phyloP scores from a whole-genome alignment of 2,888 invertebrate genomes.

The Apocheima hispidaria region DNA sequence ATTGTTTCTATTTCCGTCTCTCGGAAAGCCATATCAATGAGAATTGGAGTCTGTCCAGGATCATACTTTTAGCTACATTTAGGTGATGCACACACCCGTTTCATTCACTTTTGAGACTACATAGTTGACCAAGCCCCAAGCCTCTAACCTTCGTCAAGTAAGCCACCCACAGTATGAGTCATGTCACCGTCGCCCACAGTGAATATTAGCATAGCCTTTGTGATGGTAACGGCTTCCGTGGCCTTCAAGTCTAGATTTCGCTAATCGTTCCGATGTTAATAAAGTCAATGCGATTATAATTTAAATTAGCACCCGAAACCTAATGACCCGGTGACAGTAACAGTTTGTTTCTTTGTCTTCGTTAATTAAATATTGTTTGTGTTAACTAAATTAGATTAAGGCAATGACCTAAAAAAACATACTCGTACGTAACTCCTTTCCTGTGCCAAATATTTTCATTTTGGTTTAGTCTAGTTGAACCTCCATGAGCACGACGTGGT shows the following conservation, averaged over 20 bases:
- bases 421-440: too few species aligned
- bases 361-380: neutral
- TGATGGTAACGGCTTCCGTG: conserved; percentile 60
- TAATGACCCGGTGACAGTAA: conserved; percentile 2
- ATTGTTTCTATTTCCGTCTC: too few species aligned
- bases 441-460: too few species aligned
- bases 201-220: conserved; percentile 72
- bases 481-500: too few species aligned
- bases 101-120: conserved; percentile 29
- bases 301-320: conserved; percentile 16
- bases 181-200: conserved; percentile 66
- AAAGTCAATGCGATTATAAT: conserved; percentile 29
- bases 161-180: conserved; percentile 76
- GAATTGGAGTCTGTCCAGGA: neutral
- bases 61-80: neutral
- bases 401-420: too few species aligned
- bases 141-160: conserved; percentile 63
- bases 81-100: neutral
- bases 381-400: too few species aligned
- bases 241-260: conserved; percentile 66
- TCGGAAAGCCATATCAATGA: too few species aligned
- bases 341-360: neutral
- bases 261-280: conserved; percentile 38
- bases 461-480: too few species aligned
- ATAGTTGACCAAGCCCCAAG: conserved; percentile 69